These are phyloP conservation scores for Atherinosoma microstoma DNA, from an alignment of 2,797 vertebrate genomes.

Conservation along the genomic window DNA sequence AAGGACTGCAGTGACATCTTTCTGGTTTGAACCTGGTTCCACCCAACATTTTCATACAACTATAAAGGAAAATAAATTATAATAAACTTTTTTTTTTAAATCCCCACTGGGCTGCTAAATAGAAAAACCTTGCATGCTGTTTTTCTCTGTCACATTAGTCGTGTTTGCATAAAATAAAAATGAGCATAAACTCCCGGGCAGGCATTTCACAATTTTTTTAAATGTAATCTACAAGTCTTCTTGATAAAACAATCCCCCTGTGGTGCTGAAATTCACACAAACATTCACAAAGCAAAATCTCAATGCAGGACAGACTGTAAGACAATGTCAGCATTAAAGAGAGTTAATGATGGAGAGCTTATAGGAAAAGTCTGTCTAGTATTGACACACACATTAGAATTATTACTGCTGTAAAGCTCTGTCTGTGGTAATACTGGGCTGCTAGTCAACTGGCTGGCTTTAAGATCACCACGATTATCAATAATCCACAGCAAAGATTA, in stretches of 20 bases:
- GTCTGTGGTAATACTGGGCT: constrained; percentile 45
- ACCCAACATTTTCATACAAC: background rate
- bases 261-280: constrained; percentile 30
- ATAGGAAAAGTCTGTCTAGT: constrained; percentile 27
- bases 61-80: background rate
- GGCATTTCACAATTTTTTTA: constrained; percentile 14
- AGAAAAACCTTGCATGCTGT: constrained; percentile 11
- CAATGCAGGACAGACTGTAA: constrained; percentile 23
- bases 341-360: background rate
- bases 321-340: constrained; percentile 25
- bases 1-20: background rate
- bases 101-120: background rate
- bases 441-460: constrained; percentile 65
- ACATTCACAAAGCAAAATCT: constrained; percentile 20
- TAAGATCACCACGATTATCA: constrained; percentile 62
- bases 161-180: constrained; percentile 19
- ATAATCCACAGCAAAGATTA: constrained; percentile 75
- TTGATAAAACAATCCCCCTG: constrained; percentile 27
- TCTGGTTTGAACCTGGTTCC: background rate
- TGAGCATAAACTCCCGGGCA: constrained; percentile 19
- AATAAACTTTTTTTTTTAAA: background rate
- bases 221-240: constrained; percentile 27
- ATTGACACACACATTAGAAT: constrained; percentile 29
- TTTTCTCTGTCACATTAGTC: constrained; percentile 40
- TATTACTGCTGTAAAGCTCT: constrained; percentile 50